Evolutionary conservation across 1,140 invertebrate genomes (phyloP).

Genomic region (Pseudomyrmex cubaensis): DNA sequence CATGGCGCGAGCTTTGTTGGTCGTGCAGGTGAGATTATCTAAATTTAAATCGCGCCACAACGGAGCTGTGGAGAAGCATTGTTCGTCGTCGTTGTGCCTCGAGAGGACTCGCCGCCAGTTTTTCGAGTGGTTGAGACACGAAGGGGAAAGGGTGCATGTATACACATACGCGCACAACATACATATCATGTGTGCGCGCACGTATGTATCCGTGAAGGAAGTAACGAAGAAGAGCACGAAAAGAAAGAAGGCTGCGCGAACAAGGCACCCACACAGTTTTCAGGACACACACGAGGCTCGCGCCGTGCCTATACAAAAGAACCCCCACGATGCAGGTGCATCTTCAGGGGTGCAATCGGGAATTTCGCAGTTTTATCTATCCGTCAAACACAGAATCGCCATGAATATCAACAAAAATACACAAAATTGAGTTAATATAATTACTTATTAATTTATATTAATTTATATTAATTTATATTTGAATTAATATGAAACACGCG

Average conservation of each 20-base stretch:
- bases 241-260: constrained; percentile 35
- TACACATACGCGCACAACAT: no score
- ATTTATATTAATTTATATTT: no score
- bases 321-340: constrained; percentile 62
- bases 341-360: constrained; percentile 40
- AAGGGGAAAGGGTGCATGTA: background rate
- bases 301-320: constrained; percentile 46
- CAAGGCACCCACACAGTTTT: constrained; percentile 50
- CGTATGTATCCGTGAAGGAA: constrained; percentile 13
- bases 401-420: no score
- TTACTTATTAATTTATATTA: no score
- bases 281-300: constrained; percentile 44
- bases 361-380: constrained; percentile 40
- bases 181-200: background rate
- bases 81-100: constrained; percentile 65
- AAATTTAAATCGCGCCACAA: constrained; percentile 67
- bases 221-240: constrained; percentile 28
- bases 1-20: background rate
- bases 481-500: no score
- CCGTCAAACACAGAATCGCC: constrained; percentile 4
- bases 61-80: constrained; percentile 52
- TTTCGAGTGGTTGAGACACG: constrained; percentile 63
- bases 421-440: no score
- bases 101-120: constrained; percentile 66
- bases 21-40: constrained; percentile 70